Percentiles rank a stretch among this genome's conserved stretches.
Conservation (phyloP, 2,113 vertebrate species). For the Raja brachyura region DNA sequence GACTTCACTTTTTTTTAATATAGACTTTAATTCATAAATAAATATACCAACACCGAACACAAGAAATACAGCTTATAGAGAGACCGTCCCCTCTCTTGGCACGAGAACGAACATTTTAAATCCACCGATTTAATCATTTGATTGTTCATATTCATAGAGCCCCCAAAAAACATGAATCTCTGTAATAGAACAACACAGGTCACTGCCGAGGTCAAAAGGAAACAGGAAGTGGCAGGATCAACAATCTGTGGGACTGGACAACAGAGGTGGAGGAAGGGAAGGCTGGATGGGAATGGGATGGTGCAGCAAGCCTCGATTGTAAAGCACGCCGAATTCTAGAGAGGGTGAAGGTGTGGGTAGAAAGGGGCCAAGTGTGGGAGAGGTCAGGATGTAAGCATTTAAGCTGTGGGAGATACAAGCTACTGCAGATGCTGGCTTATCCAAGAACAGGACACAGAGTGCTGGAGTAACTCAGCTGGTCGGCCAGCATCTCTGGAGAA, state of each 20-base stretch:
- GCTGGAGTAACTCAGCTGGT: too few species aligned
- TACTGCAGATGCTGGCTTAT: too few species aligned
- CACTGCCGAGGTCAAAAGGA: neutral
- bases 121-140: neutral
- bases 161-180: neutral
- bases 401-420: too few species aligned
- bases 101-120: neutral
- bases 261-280: neutral
- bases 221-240: neutral
- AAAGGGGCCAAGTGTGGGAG: neutral
- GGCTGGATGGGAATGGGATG: neutral
- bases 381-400: neutral
- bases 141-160: neutral
- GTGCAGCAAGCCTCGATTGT: neutral
- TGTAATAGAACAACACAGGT: neutral
- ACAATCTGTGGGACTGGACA: neutral
- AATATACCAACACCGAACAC: neutral
- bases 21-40: constrained; percentile 34
- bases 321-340: too few species aligned
- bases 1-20: neutral
- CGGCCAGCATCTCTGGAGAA: too few species aligned
- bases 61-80: neutral
- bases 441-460: too few species aligned
- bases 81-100: neutral
- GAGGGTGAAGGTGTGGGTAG: neutral